Evolutionary conservation across 2,888 invertebrate species (phyloP), one percentile per base, ranked within the genome.

Genomic region (Callimorpha dominula): DNA sequence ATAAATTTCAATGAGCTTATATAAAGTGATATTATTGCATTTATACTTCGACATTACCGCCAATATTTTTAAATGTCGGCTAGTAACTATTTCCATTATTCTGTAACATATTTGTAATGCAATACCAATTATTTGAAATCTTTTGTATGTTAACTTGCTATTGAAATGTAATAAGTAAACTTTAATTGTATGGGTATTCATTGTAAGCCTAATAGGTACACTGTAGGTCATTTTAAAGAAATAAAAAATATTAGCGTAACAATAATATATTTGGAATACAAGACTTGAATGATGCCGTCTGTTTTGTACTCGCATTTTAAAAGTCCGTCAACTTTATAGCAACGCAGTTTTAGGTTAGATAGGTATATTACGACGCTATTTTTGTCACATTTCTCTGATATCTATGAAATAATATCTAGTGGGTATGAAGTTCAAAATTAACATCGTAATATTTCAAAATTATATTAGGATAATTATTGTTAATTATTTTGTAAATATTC

Each of bases 1-100:
- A 97, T 81, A 96, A 97, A 94, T 96, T 97, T 87, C 97, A 97
- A 96, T 97, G 88, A 94, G 85, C 84, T 90, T 88, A 82, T 43
- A 67, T 76, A 52, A 69, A 85, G 88, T 90, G 89, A 88, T 89
- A 88, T 78, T 81, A 85, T 84, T 91, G 92, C 92, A 94, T 93
- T 94, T 94, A 92, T 84, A 83, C 67, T 79, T 65, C 46, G 17
- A 8, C 40, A 49, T 49, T 3, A 49, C 17, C 17, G n/a, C 46
- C 12, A 49, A 70, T 50, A 52, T 20, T 46, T 40, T 7, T 31
- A 42, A n/a, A 49, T 62, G 62, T 62, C 17, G 17, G 20, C 20
- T 40, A 17, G 40, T 49, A 66, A 54, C n/a, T n/a, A 57, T 49
- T 60, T 46, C 12, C 15, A 14, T 43, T 54, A 31, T 57, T 43